Conservation (phyloP, 2,797 vertebrate genomes). For the Acridotheres tristis region DNA sequence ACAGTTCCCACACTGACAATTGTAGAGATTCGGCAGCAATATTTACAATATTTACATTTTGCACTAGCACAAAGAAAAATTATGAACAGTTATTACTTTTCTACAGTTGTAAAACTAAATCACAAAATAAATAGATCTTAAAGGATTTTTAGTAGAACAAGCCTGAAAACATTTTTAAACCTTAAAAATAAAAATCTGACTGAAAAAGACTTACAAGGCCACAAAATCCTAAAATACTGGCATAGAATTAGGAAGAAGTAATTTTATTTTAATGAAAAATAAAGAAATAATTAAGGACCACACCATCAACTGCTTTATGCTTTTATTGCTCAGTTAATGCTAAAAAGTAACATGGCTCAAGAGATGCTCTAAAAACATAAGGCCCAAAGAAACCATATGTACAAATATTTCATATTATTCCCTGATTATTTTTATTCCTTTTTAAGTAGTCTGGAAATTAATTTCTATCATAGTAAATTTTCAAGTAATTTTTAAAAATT, state of each 20-base stretch:
- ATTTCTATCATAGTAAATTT: background rate
- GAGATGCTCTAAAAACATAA: background rate
- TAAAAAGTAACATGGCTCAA: background rate
- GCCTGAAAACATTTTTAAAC: background rate
- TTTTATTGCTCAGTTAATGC: background rate
- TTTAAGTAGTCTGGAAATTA: background rate
- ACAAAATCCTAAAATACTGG: background rate
- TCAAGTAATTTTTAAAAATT: background rate
- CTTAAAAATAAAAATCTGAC: background rate
- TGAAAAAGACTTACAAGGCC: background rate
- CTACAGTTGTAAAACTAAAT: background rate
- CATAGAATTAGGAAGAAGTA: background rate
- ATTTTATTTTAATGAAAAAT: background rate
- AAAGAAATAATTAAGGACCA: background rate
- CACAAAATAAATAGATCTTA: background rate
- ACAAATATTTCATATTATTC: background rate
- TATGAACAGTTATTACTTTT: background rate
- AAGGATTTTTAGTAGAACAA: background rate
- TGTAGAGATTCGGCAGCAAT: background rate
- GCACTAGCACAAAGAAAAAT: background rate
- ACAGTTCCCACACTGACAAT: background rate
- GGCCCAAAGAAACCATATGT: background rate
- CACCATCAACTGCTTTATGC: accelerated
- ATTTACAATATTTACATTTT: background rate
- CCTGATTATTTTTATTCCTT: background rate